These are phyloP conservation scores for Dendrolimus houi DNA, from an alignment of 2,888 invertebrate genomes.

Conservation along the genomic window DNA sequence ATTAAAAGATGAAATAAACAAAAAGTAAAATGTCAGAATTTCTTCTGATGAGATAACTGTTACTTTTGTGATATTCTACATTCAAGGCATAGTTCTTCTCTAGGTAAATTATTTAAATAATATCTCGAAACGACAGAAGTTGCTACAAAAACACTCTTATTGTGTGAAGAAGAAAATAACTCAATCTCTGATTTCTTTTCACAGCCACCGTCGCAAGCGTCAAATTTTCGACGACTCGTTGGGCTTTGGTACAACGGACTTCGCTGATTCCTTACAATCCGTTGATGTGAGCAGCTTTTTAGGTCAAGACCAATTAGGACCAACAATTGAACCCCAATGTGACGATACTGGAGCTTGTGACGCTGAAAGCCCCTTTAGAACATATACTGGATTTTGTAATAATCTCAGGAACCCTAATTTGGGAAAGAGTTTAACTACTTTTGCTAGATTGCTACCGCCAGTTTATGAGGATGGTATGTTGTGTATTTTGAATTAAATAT, in stretches of 20 bases:
- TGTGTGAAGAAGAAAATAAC: no score
- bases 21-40: no score
- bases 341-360: conserved; percentile 85
- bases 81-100: no score
- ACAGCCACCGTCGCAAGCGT: conserved; percentile 79
- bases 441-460: conserved; percentile 89
- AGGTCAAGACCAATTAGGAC: conserved; percentile 74
- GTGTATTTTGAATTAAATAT: background rate
- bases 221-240: conserved; percentile 81
- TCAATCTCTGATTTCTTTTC: no score
- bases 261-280: conserved; percentile 85
- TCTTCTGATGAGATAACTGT: no score
- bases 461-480: conserved; percentile 89
- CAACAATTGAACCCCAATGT: conserved; percentile 82
- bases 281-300: conserved; percentile 86
- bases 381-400: conserved; percentile 90
- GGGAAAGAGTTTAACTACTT: conserved; percentile 90
- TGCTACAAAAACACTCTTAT: no score
- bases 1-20: no score
- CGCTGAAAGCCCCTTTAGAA: conserved; percentile 81
- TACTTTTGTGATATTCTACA: no score
- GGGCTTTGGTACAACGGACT: conserved; percentile 70
- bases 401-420: conserved; percentile 88
- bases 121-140: no score
- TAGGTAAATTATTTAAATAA: no score